Percentiles rank a stretch among this genome's conserved stretches.
Evolutionary conservation across 2,113 vertebrate species (phyloP).

Genomic region (Scalopus aquaticus): DNA sequence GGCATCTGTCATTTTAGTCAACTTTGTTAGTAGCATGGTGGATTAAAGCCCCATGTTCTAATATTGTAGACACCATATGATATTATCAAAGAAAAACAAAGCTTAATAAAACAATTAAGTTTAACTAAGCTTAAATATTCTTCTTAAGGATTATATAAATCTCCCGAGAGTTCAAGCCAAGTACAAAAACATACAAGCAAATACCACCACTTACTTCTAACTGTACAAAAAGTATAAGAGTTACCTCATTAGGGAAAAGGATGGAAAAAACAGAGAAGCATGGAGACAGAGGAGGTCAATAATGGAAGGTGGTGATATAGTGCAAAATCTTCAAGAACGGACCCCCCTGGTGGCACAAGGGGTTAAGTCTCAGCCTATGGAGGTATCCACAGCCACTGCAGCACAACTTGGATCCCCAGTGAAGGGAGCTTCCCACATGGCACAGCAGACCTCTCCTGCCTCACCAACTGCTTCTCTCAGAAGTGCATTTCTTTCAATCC

Average conservation of each 20-base stretch:
- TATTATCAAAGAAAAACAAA: background rate
- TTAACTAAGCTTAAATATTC: background rate
- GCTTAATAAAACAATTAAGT: background rate
- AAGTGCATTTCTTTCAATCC: too few species aligned
- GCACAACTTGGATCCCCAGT: too few species aligned
- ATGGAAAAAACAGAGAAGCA: background rate
- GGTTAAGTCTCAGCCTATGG: too few species aligned
- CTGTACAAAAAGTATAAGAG: background rate
- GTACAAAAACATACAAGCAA: slow-evolving; percentile 4
- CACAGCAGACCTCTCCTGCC: too few species aligned
- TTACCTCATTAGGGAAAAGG: background rate
- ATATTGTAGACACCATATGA: background rate
- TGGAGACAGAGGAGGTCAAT: background rate
- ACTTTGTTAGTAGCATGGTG: background rate
- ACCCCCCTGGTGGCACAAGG: too few species aligned
- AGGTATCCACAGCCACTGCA: too few species aligned
- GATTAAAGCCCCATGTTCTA: background rate
- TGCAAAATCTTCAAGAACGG: background rate
- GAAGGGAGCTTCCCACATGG: too few species aligned
- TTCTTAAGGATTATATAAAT: background rate
- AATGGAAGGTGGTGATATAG: background rate
- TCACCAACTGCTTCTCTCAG: too few species aligned
- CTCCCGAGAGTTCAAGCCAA: background rate
- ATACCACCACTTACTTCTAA: background rate
- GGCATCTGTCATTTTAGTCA: background rate